Conservation (phyloP, 1,140 invertebrate species). For the Dermatophagoides farinae region DNA sequence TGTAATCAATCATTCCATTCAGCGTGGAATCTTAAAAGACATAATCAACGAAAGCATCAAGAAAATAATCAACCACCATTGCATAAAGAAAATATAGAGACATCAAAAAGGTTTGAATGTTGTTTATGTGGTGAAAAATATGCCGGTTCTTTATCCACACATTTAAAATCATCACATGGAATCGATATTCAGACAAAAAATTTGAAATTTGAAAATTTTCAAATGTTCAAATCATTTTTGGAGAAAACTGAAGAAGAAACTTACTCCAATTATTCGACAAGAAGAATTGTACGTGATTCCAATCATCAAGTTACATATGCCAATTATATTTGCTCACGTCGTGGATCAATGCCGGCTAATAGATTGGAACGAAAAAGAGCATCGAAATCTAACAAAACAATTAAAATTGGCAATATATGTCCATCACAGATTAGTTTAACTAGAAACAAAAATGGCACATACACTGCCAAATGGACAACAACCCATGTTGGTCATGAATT, state of each 20-base stretch:
- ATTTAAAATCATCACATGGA: no score
- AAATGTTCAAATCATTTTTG: background rate
- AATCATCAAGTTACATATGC: no score
- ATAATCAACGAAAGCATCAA: no score
- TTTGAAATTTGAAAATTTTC: no score
- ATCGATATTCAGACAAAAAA: no score
- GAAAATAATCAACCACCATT: no score
- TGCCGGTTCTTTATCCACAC: no score
- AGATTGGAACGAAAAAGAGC: background rate
- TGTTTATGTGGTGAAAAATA: no score
- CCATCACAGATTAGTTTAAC: background rate
- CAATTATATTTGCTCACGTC: background rate
- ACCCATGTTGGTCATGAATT: background rate
- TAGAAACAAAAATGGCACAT: background rate
- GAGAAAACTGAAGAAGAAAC: background rate
- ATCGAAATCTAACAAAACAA: background rate
- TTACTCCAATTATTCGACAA: background rate
- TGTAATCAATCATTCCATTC: no score
- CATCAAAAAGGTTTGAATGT: no score
- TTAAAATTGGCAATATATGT: background rate
- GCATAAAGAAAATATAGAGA: no score
- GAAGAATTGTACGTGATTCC: background rate
- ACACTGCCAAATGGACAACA: background rate
- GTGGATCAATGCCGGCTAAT: background rate
- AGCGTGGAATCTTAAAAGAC: no score